Evolutionary conservation across 2,888 invertebrate genomes (phyloP).

Genomic region (Ferrisia virgata): DNA sequence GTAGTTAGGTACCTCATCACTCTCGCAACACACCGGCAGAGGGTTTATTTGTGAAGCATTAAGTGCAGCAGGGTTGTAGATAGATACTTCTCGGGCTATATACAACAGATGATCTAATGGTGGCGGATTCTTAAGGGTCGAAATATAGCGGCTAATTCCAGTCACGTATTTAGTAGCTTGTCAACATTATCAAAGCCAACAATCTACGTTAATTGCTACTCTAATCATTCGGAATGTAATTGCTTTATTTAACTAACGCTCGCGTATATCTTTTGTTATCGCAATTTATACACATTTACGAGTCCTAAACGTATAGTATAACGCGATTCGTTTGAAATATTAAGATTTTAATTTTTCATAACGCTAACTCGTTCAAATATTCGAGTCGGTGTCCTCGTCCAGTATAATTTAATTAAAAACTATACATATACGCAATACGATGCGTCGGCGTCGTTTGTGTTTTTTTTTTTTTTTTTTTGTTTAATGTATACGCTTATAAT

Average conservation of each 20-base stretch:
- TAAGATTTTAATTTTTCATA: constrained; percentile 20
- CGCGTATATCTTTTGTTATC: neutral
- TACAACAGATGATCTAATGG: neutral
- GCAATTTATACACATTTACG: too few relatives aligned
- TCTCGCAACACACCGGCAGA: too few relatives aligned
- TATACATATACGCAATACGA: neutral
- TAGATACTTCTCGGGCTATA: neutral
- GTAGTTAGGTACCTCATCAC: too few relatives aligned
- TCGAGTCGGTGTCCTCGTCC: neutral
- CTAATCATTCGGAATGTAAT: constrained; percentile 30
- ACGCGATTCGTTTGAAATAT: neutral
- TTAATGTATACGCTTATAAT: too few relatives aligned
- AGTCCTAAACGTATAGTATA: too few relatives aligned
- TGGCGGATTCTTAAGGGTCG: neutral
- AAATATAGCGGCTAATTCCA: neutral
- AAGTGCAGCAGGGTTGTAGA: too few relatives aligned
- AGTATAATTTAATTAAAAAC: neutral
- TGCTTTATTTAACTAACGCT: neutral
- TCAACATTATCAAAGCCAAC: constrained; percentile 30
- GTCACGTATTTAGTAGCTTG: constrained; percentile 27
- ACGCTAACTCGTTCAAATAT: neutral
- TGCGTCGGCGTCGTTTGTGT: too few relatives aligned
- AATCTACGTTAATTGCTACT: constrained; percentile 24
- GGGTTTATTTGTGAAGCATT: neutral
- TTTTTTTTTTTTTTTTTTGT: neutral